phyloP scores from a whole-genome alignment of 2,113 vertebrate genomes.

The Dendrocopos noguchii region DNA sequence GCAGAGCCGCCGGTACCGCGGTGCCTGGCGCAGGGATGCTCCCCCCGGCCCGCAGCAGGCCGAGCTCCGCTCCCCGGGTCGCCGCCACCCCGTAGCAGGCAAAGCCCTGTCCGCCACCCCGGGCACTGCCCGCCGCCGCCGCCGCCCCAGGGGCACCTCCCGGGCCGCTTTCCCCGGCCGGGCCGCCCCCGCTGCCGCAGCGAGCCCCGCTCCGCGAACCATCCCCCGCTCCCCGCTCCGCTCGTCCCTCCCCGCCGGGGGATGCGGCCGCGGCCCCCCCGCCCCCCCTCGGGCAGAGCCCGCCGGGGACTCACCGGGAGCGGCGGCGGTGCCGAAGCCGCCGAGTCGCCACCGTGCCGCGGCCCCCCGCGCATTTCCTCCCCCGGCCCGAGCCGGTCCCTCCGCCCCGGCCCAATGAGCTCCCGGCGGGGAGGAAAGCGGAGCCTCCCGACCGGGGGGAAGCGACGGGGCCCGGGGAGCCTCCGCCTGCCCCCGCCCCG shows the following conservation, averaged over 20 bases:
- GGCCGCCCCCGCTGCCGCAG: not conserved
- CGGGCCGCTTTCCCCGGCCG: not conserved
- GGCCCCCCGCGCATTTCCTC: not conserved
- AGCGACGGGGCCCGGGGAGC: not conserved
- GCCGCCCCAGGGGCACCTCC: not conserved
- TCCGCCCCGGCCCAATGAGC: constrained; percentile 27
- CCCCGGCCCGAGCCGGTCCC: constrained; percentile 9
- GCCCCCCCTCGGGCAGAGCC: not conserved
- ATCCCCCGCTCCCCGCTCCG: not conserved
- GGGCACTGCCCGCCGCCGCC: not conserved
- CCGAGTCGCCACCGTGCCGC: not conserved
- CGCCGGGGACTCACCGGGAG: not conserved
- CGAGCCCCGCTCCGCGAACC: not conserved
- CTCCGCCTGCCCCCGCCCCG: not conserved
- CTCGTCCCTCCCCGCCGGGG: not conserved
- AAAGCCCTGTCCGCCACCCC: not conserved
- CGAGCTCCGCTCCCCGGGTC: not conserved
- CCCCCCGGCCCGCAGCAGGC: not conserved
- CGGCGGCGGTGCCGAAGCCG: not conserved
- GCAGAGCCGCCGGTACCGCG: not conserved
- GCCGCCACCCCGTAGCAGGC: not conserved
- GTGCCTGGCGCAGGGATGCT: not conserved
- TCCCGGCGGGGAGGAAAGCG: constrained; percentile 6
- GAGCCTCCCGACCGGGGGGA: constrained; percentile 16
- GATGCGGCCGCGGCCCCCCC: not conserved